These are phyloP conservation scores for Petroica traversi DNA, from an alignment of 2,113 vertebrate genomes.

Conservation along the genomic window DNA sequence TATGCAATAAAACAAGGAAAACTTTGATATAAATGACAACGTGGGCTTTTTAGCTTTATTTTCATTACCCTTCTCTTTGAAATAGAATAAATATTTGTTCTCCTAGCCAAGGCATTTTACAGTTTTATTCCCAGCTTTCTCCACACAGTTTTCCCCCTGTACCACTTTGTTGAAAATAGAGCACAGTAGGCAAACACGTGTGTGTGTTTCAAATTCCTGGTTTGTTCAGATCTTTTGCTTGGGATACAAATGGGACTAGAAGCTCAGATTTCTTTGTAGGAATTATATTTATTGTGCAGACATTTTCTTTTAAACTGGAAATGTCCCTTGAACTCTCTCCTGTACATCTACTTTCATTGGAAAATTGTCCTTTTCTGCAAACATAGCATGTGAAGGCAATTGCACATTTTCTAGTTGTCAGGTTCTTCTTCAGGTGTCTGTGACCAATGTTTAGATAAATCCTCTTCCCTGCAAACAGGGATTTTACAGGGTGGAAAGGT, in stretches of 20 bases:
- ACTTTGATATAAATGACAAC: slow-evolving; percentile 57
- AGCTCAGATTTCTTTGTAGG: background rate
- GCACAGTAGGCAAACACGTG: background rate
- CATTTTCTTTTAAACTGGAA: background rate
- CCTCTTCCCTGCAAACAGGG: background rate
- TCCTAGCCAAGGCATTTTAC: slow-evolving; percentile 20
- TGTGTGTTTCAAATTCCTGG: background rate
- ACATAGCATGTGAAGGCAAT: background rate
- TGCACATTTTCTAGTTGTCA: background rate
- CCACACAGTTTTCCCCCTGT: background rate
- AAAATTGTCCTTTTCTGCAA: background rate
- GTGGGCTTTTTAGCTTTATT: slow-evolving; percentile 67
- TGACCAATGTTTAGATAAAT: background rate
- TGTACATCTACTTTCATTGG: background rate
- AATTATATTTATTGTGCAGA: background rate
- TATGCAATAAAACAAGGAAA: slow-evolving; percentile 78
- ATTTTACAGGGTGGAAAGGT: background rate
- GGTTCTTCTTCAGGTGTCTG: background rate
- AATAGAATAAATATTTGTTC: slow-evolving; percentile 28
- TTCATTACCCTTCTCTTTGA: background rate
- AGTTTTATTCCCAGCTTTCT: background rate
- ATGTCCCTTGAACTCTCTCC: background rate
- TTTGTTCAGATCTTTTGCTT: background rate
- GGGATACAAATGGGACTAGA: background rate
- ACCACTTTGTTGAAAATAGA: background rate